phyloP scores from a whole-genome alignment of 2,797 vertebrate species.

The Onychomys leucogaster region DNA sequence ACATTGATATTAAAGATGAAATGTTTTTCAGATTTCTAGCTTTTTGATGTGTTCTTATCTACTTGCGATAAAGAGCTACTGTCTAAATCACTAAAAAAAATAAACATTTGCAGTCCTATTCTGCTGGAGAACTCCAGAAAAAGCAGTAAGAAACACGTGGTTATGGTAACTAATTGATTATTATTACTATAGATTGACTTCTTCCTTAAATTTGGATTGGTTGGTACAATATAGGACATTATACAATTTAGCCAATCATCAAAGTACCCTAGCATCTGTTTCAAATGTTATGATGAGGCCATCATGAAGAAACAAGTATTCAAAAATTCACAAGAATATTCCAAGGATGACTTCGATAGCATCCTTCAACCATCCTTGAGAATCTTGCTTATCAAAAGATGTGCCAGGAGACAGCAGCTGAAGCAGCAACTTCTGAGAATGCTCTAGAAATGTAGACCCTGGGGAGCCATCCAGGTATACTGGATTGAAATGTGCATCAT shows the following conservation, averaged over 20 bases:
- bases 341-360: neutral
- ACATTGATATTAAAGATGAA: constrained; percentile 37
- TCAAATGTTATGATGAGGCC: neutral
- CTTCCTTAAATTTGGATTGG: constrained; percentile 10
- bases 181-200: neutral
- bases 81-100: neutral
- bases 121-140: neutral
- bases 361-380: too few relatives aligned
- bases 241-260: constrained; percentile 25
- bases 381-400: neutral
- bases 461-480: neutral
- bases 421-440: neutral
- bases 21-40: neutral
- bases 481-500: neutral
- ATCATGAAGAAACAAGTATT: neutral
- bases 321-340: constrained; percentile 4
- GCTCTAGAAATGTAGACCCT: neutral
- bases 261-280: constrained; percentile 36
- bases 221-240: constrained; percentile 14
- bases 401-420: neutral
- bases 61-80: neutral
- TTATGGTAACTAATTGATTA: neutral
- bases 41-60: constrained; percentile 18
- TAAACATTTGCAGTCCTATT: neutral
- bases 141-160: neutral